These are phyloP conservation scores for Mastigias papua DNA, from an alignment of 30 jellyfish, hydroid and myxozoan genomes.

Conservation along the genomic window DNA sequence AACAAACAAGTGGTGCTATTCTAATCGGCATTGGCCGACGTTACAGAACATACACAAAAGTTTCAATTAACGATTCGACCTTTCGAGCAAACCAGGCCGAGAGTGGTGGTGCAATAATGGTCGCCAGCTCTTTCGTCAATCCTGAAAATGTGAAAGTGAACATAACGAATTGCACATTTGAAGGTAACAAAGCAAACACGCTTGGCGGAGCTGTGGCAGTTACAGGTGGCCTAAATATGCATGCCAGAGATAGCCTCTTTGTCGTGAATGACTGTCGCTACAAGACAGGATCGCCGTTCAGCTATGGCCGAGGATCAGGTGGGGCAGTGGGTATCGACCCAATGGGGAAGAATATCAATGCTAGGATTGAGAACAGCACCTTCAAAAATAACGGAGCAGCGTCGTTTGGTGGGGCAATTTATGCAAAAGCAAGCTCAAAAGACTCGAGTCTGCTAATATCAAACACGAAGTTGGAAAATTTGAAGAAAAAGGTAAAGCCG, in stretches of 20 bases:
- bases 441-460: background rate
- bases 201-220: conserved; percentile 58
- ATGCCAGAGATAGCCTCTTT: background rate
- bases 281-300: background rate
- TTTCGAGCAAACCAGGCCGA: conserved; percentile 13
- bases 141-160: background rate
- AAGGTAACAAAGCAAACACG: conserved; percentile 22
- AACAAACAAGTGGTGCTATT: conserved; percentile 20
- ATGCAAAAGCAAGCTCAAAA: conserved; percentile 8
- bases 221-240: background rate
- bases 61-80: background rate
- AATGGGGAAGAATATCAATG: background rate
- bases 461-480: background rate
- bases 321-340: conserved; percentile 50
- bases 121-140: background rate
- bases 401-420: conserved; percentile 37
- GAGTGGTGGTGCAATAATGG: conserved; percentile 32
- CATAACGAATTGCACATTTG: conserved; percentile 18
- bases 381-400: conserved; percentile 20
- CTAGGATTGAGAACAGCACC: background rate
- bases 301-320: conserved; percentile 32
- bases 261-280: conserved; percentile 5
- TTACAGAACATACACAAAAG: background rate
- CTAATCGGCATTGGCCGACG: background rate
- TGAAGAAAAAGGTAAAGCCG: background rate